Evolutionary conservation across 2,797 vertebrate genomes (phyloP), one percentile per base, ranked within the genome.

Genomic region (Notoglanidium macrostoma): DNA sequence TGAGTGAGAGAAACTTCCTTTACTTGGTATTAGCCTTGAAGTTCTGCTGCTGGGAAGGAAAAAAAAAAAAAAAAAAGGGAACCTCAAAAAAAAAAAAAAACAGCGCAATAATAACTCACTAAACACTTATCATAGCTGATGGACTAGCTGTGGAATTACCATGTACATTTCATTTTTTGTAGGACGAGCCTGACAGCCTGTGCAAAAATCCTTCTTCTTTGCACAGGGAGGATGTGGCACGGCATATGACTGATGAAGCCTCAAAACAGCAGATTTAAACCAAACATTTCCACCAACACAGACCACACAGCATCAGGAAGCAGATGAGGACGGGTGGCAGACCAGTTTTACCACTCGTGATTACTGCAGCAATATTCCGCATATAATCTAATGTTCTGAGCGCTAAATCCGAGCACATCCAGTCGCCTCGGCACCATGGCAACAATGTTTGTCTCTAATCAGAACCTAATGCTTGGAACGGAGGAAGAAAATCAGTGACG

Each of bases 321-420:
- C 49, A 73, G 77, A 57, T 65, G 15, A 55, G 19, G 59, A 72
- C 32, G 63, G 23, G 59, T 57, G 81, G 59, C 40, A 44, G 29
- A 51, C 57, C 77, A 59, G 74, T 72, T 87, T 68, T 74, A 88
- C 67, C 46, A 49, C 85, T 40, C 40, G 67, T 15, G 55, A 87
- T 63, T 79, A 68, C 21, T 74, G 85, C 17, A 44, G 26, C 35
- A 21, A 81, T 70, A 84, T 86, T 70, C 84, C 67, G 55, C 80
- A 74, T 74, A 57, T 57, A 46, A 87, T 90, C 79, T 72, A 88
- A 88, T 76, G 87, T 85, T 88, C 59, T 83, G 65, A n/a, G 51
- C 17, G 26, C 40, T 57, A 55, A 55, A 57, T 78, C 76, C 79
- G 78, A 80, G 80, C 86, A 90, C 57, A 54, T 87, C 68, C 51